Evolutionary conservation across 2,797 vertebrate species (phyloP), one percentile per base, ranked within the genome.

Genomic region (Myripristis jacobus): DNA sequence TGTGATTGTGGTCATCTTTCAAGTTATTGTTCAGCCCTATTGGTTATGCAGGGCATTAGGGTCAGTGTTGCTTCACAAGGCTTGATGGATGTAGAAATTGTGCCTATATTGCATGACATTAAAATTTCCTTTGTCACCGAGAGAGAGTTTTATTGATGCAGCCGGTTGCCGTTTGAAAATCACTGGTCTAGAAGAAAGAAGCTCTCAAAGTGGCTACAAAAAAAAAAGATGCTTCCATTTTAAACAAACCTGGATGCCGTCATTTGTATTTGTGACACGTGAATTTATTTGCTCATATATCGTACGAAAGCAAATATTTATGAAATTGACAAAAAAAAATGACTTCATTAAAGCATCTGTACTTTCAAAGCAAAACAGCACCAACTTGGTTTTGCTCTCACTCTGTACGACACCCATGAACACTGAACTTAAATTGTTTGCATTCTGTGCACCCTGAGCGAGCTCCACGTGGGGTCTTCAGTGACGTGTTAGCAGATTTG

Each of bases 171-270:
- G n/a, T n/a, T n/a, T n/a, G n/a, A n/a, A n/a, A n/a, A n/a, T n/a
- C n/a, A n/a, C n/a, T n/a, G n/a, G 25, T 21, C 6, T 43, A 57
- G 41, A 44, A 53, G 21, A 51, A 25, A 67, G 47, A 57, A 43
- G 66, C 91, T 80, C 91, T 80, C 93, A 94, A 94, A 94, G 94
- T 95, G 94, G 93, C 94, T 95, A 92, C 94, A 95, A 94, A 95
- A 91, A 92, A 89, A 44, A 41, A 21, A 70, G 36, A 57, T 71
- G 57, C 15, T 72, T 76, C 50, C 54, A 38, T 24, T 64, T 54
- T 22, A 24, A 52, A 62, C 43, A 64, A 60, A 68, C 51, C 6
- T 53, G 8, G 25, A 16, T 53, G 29, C 25, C 11, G 8, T 24
- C 5, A 15, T 43, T n/a, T 43, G 44, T 47, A 7, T 47, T 10